Base-by-base conservation (phyloP, 2,888 invertebrate species). In the Andricus curvator region DNA sequence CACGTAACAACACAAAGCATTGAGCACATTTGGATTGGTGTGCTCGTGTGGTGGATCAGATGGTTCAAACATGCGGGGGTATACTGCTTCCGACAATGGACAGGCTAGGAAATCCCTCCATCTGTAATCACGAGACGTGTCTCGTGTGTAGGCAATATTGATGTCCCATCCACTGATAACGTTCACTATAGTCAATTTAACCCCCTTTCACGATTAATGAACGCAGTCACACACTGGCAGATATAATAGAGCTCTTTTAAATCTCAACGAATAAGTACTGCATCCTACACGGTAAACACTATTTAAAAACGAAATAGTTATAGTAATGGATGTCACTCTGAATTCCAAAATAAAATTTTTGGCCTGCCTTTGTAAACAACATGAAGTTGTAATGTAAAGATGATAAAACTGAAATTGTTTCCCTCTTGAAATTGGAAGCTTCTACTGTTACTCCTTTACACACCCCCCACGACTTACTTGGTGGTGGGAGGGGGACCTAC, bases 31-130 rank as follows among this genome's bases (percentile, higher is more conserved):
- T 56, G 74, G 37, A 56, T 56, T 74, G n/a, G 56, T 74, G 33
- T 56, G 37, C 56, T 74, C 74, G 33, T 74, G 37, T 60, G 56
- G 74, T 74, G n/a, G 56, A 74, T 74, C 74, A 74, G 56, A 74
- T 74, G 56, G 56, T 60, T 74, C 74, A 74, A 74, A 74, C 56
- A 74, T 74, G 56, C n/a, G 74, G 74, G 74, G 33, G 56, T 74
- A 51, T 33, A 56, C 56, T 56, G 33, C 74, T 51, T 74, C 51
- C 56, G 56, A 74, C 74, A 74, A 60, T 74, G 56, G 37, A 74
- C 29, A 60, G 74, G 74, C 74, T 60, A 56, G 56, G 56, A 74
- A 56, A 74, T 74, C 56, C 74, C 74, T 74, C n/a, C n/a, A 74
- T 60, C 56, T 74, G 74, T 74, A 74, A 74, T 74, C 74, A 74